Conservation (phyloP, 2,797 vertebrate species). For the Malacoraja senta region DNA sequence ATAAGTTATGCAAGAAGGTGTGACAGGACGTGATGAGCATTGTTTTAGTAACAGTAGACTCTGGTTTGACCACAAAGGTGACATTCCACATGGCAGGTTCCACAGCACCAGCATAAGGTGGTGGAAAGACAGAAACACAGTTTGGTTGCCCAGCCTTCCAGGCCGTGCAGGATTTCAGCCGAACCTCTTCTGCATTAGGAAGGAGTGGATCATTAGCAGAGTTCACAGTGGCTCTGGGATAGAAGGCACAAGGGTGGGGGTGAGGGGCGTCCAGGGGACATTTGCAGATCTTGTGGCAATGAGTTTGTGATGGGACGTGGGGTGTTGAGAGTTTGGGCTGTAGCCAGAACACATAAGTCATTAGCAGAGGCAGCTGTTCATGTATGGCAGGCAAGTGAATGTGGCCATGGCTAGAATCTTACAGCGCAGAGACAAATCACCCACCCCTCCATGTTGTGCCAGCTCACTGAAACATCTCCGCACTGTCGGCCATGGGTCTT, state of each 20-base stretch:
- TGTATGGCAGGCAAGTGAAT: background rate
- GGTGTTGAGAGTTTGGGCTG: background rate
- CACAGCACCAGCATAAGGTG: background rate
- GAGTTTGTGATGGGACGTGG: background rate
- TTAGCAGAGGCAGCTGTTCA: background rate
- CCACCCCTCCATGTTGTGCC: background rate
- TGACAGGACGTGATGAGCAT: background rate
- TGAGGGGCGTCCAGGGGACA: too few species aligned
- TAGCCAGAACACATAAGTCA: background rate
- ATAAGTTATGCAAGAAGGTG: background rate
- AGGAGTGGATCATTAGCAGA: background rate
- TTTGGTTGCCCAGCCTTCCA: background rate
- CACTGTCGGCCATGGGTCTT: background rate
- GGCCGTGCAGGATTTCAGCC: background rate
- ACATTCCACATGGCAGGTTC: too few species aligned
- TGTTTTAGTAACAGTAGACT: background rate
- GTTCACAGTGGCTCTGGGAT: background rate
- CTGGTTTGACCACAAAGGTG: background rate
- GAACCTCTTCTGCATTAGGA: background rate
- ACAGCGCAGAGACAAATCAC: background rate
- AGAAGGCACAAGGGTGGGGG: background rate
- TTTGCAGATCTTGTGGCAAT: background rate
- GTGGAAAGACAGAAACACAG: background rate
- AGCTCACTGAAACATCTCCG: background rate
- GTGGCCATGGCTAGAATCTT: background rate